Conservation (phyloP, 2,888 invertebrate species). For the Drosophila antonietae region DNA sequence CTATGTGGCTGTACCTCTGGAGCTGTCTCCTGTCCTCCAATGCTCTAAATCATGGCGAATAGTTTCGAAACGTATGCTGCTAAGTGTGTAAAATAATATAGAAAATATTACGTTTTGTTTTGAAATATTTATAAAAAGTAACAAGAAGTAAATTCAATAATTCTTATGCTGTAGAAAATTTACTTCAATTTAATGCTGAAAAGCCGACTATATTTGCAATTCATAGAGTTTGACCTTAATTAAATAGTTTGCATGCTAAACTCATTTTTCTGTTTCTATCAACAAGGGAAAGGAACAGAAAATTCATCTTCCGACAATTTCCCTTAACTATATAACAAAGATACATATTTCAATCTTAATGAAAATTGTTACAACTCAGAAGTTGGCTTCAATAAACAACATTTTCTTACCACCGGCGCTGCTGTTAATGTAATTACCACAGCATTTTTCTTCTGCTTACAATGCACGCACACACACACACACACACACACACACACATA, state of each 20-base stretch:
- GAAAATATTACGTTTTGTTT: neutral
- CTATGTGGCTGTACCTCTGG: neutral
- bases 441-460: slow-evolving; percentile 65
- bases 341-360: slow-evolving; percentile 77
- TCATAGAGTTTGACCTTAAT: neutral
- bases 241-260: neutral
- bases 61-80: slow-evolving; percentile 24
- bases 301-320: neutral
- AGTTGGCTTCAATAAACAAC: slow-evolving; percentile 66
- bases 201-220: neutral
- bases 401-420: slow-evolving; percentile 51
- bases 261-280: neutral
- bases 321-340: slow-evolving; percentile 36
- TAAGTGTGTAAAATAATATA: neutral
- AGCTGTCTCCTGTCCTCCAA: slow-evolving; percentile 10
- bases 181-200: neutral
- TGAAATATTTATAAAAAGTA: neutral
- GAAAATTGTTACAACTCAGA: slow-evolving; percentile 75
- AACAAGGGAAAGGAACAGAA: neutral
- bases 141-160: neutral
- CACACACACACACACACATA: slow-evolving; percentile 10
- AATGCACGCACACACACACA: slow-evolving; percentile 11
- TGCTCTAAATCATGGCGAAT: slow-evolving; percentile 36
- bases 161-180: too few relatives aligned
- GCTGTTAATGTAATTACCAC: slow-evolving; percentile 80